phyloP scores from a whole-genome alignment of 1,140 invertebrate genomes.

The Leptonema lineaticorne region DNA sequence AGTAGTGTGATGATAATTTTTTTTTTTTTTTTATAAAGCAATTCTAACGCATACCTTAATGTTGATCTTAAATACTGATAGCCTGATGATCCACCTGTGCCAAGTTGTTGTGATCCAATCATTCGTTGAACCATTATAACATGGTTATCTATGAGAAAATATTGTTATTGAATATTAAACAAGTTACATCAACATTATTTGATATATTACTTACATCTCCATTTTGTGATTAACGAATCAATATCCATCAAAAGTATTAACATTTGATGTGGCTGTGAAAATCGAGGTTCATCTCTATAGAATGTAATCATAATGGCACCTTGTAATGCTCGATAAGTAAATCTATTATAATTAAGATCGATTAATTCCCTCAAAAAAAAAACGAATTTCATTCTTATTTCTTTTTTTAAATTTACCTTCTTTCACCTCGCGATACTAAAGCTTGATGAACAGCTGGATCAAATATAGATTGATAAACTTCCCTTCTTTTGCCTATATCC shows the following conservation, averaged over 20 bases:
- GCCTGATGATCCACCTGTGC: conserved; percentile 96
- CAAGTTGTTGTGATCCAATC: conserved; percentile 95
- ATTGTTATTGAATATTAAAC: background rate
- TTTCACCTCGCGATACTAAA: conserved; percentile 78
- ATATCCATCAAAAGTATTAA: conserved; percentile 95
- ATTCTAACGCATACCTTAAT: conserved; percentile 68
- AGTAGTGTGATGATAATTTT: too few species aligned
- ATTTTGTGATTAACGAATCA: conserved; percentile 97
- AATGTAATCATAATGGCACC: conserved; percentile 97
- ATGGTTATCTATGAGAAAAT: conserved; percentile 87
- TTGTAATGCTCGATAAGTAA: conserved; percentile 88
- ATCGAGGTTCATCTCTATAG: conserved; percentile 93
- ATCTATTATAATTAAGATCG: too few species aligned
- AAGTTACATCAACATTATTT: background rate
- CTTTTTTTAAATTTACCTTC: conserved; percentile 50
- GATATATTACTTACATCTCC: conserved; percentile 83
- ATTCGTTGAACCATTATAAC: conserved; percentile 98
- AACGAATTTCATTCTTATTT: background rate
- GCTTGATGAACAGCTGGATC: conserved; percentile 79
- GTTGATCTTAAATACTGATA: conserved; percentile 99
- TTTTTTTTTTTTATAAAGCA: background rate
- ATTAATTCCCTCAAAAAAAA: background rate
- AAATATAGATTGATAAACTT: conserved; percentile 89
- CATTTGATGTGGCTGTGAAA: conserved; percentile 95
- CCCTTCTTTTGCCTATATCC: conserved; percentile 75